Base-by-base conservation (phyloP, 2,888 invertebrate genomes). In the Oscheius sp. region DNA sequence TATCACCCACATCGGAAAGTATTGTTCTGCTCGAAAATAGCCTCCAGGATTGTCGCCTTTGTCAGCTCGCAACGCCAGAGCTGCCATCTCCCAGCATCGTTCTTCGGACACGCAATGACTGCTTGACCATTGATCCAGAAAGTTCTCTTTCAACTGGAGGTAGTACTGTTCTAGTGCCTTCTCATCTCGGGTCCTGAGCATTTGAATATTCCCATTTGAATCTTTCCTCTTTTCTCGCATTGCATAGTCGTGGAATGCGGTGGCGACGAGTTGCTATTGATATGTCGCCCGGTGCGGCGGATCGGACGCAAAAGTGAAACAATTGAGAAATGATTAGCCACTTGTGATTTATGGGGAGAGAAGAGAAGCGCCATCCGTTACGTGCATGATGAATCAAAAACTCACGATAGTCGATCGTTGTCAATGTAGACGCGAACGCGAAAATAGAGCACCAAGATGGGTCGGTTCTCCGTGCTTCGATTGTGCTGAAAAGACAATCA, bases 121-220 rank as follows among this genome's bases (percentile, higher is more conserved):
- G n/a, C 78, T 81, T 9, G 82, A 79, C 87, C 87, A 87, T 79
- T 90, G 90, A 80, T 90, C 91, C 76, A 92, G 90, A 75, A 93
- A 92, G 91, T 98, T 98, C 91, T 95, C 93, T 80, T 95, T 94
- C 89, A 98, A 91, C 91, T 98, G 97, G 86, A 95, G 92, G 91
- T 96, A 98, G 91, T 97, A 98, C 89, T 96, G 94, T 90, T 95
- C 95, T 76, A 95, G 92, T 72, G 96, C 95, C 85, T 94, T 93
- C 89, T 53, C 55, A 42, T 68, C 68, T 29, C 35, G 33, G n/a
- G 68, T 53, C 42, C 55, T 68, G 21, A 13, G 37, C 29, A 21
- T 68, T n/a, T 13, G 53, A 63, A 63, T 47, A 11, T 21, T 21
- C 48, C 63, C 50, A 13, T 42, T 32, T 10, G 48, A 63, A n/a